These are phyloP conservation scores for Steinernema hermaphroditum DNA, from an alignment of 2,888 invertebrate species.

Conservation along the genomic window DNA sequence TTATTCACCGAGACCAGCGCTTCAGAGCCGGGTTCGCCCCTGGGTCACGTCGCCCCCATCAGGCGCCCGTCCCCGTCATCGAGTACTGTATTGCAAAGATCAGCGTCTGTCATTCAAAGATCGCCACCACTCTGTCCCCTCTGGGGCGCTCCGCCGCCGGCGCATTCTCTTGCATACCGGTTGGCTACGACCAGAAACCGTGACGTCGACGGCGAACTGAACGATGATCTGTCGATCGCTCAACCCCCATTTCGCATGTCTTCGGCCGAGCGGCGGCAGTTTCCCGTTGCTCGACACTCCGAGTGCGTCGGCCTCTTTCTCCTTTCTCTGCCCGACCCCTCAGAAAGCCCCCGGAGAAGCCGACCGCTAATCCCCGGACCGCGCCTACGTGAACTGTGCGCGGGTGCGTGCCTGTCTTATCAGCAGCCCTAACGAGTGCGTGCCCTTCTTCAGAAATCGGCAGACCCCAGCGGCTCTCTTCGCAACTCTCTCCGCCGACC, in stretches of 20 bases:
- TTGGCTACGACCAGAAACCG: not conserved
- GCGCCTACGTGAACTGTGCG: conserved; percentile 30
- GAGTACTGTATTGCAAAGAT: conserved; percentile 28
- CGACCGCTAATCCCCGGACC: conserved; percentile 15
- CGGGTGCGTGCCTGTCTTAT: conserved; percentile 28
- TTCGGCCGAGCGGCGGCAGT: conserved; percentile 9
- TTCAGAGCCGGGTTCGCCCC: not conserved
- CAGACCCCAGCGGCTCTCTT: not conserved
- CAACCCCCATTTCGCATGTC: conserved; percentile 17
- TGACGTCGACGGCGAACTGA: conserved; percentile 22
- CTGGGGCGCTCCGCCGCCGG: not conserved
- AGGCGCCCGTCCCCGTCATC: too few relatives aligned
- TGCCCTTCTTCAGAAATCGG: conserved; percentile 22
- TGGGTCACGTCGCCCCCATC: not conserved
- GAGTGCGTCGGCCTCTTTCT: conserved; percentile 14
- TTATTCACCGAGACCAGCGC: too few relatives aligned
- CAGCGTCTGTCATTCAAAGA: conserved; percentile 31
- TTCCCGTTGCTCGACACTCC: conserved; percentile 18
- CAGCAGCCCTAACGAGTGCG: not conserved
- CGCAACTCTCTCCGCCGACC: not conserved
- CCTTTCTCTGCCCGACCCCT: not conserved
- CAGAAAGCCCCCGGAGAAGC: too few relatives aligned
- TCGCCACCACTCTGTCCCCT: not conserved
- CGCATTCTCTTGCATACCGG: not conserved
- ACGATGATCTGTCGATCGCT: conserved; percentile 25